phyloP scores from a whole-genome alignment of 1,140 invertebrate genomes.

The Dendroctonus valens region DNA sequence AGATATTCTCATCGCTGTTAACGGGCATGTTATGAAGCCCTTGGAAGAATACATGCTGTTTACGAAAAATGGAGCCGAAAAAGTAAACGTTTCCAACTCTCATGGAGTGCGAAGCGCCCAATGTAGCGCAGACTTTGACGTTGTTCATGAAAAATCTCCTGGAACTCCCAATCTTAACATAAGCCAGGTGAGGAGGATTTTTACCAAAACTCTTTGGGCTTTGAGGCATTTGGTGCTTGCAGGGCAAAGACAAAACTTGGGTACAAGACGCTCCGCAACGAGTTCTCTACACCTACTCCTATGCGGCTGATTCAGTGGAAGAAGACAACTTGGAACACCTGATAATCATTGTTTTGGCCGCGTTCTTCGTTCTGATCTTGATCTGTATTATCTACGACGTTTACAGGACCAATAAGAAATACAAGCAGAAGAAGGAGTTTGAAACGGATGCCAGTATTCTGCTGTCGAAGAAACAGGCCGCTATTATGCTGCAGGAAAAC shows the following conservation, averaged over 20 bases:
- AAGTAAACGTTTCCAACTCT: constrained; percentile 76
- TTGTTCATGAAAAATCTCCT: constrained; percentile 59
- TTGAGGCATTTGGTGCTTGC: constrained; percentile 2
- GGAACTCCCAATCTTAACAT: constrained; percentile 64
- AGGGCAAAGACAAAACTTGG: constrained; percentile 75
- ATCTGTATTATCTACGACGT: constrained; percentile 64
- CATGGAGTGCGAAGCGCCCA: constrained; percentile 80
- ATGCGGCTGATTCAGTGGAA: constrained; percentile 67
- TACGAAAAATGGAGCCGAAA: constrained; percentile 74
- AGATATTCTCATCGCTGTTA: constrained; percentile 81
- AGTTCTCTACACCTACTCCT: constrained; percentile 69
- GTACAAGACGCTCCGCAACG: constrained; percentile 75
- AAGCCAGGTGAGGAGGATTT: constrained; percentile 57
- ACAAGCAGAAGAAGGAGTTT: constrained; percentile 64
- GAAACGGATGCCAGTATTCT: constrained; percentile 68
- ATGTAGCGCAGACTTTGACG: constrained; percentile 72
- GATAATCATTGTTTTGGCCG: constrained; percentile 68
- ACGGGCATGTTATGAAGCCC: constrained; percentile 76
- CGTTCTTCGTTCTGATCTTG: constrained; percentile 66
- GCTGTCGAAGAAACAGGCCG: constrained; percentile 64
- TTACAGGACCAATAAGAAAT: constrained; percentile 63
- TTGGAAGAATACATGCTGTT: constrained; percentile 87
- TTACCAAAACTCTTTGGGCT: neutral
- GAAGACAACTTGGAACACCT: constrained; percentile 73
- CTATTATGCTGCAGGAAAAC: constrained; percentile 52